Evolutionary conservation across 2,113 vertebrate species (phyloP), one percentile per base, ranked within the genome.

Genomic region (Suricata suricatta): DNA sequence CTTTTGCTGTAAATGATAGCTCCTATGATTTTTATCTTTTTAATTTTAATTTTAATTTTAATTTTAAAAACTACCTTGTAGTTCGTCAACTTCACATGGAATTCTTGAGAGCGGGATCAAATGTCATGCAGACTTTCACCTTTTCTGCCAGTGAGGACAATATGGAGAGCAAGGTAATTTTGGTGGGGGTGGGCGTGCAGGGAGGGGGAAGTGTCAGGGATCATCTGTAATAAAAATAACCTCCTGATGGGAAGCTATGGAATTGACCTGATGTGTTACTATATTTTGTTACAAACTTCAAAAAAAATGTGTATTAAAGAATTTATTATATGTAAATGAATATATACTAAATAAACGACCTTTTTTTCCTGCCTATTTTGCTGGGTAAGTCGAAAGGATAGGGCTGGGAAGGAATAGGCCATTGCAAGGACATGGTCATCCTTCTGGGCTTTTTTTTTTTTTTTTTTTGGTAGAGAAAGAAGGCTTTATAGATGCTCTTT

Each of bases 71-170:
- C 76, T 86, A 81, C 96, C 96, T 97, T 97, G 35, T 98, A 99
- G 99, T 99, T 98, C 98, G 98, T 41, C 99, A 99, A 98, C 99
- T 99, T 98, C 99, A 99, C 98, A 97, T 99, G 77, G 99, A 99
- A 97, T 99, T 99, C 98, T 98, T 99, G 95, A 99, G 99, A 96
- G 99, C 99, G 0, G 99, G 99, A 47, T 97, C 99, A 83, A 99
- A 99, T 98, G 99, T 99, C 98, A 99, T 99, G 98, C 99, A 99
- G 98, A 99, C 99, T 0, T 99, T 99, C 97, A 99, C 99, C 41
- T 99, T 99, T 98, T 99, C 99, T 87, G 99, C 99, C 80, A 99
- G 99, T 89, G 99, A 99, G 11, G 99, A 99, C 93, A 99, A 99
- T 90, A 99, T 99, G 97, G 99, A 99, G 96, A 99, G 99, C 99